phyloP scores from a whole-genome alignment of 2,797 vertebrate species.

The Sebastes alutus region DNA sequence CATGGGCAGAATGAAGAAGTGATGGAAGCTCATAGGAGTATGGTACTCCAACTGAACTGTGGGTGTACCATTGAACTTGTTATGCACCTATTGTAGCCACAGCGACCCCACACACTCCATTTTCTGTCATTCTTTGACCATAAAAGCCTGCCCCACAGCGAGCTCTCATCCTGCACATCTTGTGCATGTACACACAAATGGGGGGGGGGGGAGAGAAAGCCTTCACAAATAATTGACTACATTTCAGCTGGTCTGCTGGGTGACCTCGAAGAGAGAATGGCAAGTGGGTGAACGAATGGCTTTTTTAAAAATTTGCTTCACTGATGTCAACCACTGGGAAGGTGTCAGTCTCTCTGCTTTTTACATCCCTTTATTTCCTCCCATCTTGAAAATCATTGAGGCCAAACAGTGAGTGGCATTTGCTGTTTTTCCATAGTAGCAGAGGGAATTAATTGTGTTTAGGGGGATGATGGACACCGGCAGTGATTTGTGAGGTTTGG shows the following conservation, averaged over 20 bases:
- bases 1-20: slow-evolving; percentile 30
- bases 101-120: slow-evolving; percentile 12
- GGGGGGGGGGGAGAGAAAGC: not conserved
- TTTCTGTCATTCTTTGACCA: slow-evolving; percentile 16
- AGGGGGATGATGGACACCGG: slow-evolving; percentile 36
- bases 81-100: slow-evolving; percentile 5
- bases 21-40: slow-evolving; percentile 40
- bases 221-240: slow-evolving; percentile 36
- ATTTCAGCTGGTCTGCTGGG: not conserved
- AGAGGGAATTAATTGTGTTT: slow-evolving; percentile 49
- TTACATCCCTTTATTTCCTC: slow-evolving; percentile 8
- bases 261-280: slow-evolving; percentile 20
- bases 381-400: slow-evolving; percentile 16
- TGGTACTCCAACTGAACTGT: slow-evolving; percentile 40
- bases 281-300: not conserved
- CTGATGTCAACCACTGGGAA: slow-evolving; percentile 10
- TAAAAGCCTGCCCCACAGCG: slow-evolving; percentile 3
- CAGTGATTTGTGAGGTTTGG: slow-evolving; percentile 45
- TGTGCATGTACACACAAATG: not conserved
- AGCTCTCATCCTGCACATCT: slow-evolving; percentile 15
- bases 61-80: slow-evolving; percentile 37
- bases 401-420: slow-evolving; percentile 9
- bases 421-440: slow-evolving; percentile 33
- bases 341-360: slow-evolving; percentile 4
- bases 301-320: slow-evolving; percentile 3